Base-by-base conservation (phyloP, 2,113 vertebrate genomes). In the Candoia aspera region DNA sequence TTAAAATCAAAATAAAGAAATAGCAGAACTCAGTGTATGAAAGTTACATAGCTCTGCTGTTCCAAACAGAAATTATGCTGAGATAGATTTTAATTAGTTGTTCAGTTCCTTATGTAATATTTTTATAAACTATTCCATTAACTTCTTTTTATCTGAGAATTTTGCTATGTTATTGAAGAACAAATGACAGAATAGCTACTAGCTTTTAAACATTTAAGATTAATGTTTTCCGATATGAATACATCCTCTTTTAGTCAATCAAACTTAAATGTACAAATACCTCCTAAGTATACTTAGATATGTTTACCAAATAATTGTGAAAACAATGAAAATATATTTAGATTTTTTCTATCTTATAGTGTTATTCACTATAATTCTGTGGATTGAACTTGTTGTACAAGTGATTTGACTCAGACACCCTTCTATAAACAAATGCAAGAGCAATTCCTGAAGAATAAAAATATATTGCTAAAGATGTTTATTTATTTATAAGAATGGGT, bases 1-100 rank as follows among this genome's bases (percentile, higher is more conserved):
- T 54, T 42, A 83, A 93, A 88, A 49, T 57, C 60, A 55, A 73
- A 37, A 55, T 90, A 89, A 90, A 49, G 46, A 90, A 84, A 37
- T 17, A 59, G 8, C 55, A 90, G 26, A 59, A 46, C 49, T 79
- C 15, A 57, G n/a, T 57, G 9, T 24, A 57, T 84, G 55, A 84
- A n/a, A 90, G n/a, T 62, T 42, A n/a, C 42, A 58, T 42, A 33
- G 19, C 2, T 42, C 33, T 24, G 37, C 37, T 88, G 15, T 49
- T 60, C 5, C 37, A 8, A 23, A 62, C 26, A 60, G 1, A 49
- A 84, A 29, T 42, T 83, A 84, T 90, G 12, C 23, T 29, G 33
- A 29, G n/a, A 15, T 29, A 68, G 9, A 54, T n/a, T 89, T 89
- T 68, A 89, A 64, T 89, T 57, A 79, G 6, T 4, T 57, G 8